Evolutionary conservation across 2,113 vertebrate species (phyloP).

Genomic region (Himantopus leucocephalus): DNA sequence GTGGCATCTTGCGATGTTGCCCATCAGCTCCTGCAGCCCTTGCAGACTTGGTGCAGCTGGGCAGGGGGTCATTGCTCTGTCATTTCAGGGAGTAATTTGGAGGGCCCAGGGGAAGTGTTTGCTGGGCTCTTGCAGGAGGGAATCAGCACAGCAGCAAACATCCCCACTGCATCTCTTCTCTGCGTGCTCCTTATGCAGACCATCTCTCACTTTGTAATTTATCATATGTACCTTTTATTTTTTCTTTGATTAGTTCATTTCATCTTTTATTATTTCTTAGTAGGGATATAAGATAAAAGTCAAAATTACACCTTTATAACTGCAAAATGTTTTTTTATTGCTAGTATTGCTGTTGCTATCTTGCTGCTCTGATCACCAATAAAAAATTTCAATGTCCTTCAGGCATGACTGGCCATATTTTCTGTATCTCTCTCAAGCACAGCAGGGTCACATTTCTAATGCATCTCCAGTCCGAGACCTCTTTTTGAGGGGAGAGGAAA

Average conservation of each 20-base stretch:
- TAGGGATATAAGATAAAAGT: neutral
- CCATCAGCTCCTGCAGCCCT: neutral
- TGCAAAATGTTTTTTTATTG: neutral
- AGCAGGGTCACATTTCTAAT: neutral
- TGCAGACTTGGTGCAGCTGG: neutral
- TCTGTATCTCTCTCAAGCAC: neutral
- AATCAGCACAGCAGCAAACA: neutral
- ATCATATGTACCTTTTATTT: neutral
- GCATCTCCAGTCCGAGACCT: neutral
- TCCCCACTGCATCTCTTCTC: neutral
- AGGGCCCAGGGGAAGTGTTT: neutral
- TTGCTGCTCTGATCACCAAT: neutral
- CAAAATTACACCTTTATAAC: neutral
- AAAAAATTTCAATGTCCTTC: neutral
- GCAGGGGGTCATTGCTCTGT: too few species aligned
- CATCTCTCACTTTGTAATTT: neutral
- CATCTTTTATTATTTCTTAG: neutral
- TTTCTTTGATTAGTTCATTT: neutral
- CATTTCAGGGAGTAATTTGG: neutral
- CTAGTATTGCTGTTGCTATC: neutral
- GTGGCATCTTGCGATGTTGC: neutral
- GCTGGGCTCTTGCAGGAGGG: neutral
- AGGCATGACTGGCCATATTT: neutral
- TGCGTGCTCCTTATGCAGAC: rapidly evolving
- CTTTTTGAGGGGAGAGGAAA: neutral